Evolutionary conservation across 2,797 vertebrate genomes (phyloP).

Genomic region (Avahi laniger): DNA sequence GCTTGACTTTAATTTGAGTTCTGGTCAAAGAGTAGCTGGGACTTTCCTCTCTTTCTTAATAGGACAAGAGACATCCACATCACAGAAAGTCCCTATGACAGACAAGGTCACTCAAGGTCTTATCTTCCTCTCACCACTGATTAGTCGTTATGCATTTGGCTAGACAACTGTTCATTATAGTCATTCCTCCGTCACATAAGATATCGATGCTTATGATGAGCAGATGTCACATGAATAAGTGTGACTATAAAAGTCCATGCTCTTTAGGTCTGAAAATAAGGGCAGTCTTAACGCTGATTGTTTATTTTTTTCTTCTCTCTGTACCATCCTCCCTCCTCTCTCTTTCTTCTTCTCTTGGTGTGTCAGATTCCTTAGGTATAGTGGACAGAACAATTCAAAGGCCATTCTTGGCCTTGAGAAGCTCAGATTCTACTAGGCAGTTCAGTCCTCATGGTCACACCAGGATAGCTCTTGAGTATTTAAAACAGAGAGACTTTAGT

Average conservation of each 20-base stretch:
- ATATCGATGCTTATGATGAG: neutral
- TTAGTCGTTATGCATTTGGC: neutral
- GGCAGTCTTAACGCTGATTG: neutral
- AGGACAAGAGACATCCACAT: neutral
- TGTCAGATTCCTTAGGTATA: neutral
- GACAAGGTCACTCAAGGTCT: conserved; percentile 16
- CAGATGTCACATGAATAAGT: neutral
- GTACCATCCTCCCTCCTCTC: neutral
- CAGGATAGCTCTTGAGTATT: neutral
- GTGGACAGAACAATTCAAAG: neutral
- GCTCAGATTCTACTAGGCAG: neutral
- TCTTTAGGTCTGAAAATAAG: conserved; percentile 13
- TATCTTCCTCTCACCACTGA: neutral
- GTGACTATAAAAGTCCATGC: neutral
- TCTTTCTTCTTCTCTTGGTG: neutral
- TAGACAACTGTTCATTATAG: neutral
- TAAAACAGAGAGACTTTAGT: neutral
- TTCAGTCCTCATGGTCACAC: neutral
- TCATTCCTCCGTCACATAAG: neutral
- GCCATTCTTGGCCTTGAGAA: neutral
- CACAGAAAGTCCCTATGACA: neutral
- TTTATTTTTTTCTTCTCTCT: neutral
- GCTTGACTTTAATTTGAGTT: conserved; percentile 55
- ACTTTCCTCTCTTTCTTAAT: conserved; percentile 61
- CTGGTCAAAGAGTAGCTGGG: conserved; percentile 51